Conservation (phyloP, 1,140 invertebrate species). For the Physella acuta region DNA sequence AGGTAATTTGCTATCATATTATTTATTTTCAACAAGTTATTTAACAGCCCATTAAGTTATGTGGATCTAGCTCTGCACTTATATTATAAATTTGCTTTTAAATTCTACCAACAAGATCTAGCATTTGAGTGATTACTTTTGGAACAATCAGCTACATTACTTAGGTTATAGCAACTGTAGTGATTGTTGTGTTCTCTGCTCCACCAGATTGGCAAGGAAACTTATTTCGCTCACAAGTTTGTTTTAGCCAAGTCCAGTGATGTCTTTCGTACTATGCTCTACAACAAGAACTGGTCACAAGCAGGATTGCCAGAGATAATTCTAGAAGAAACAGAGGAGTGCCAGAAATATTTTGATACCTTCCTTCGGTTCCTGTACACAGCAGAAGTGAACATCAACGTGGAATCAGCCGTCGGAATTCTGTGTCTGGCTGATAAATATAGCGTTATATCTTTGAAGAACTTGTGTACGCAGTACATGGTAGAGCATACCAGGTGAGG, state of each 20-base stretch:
- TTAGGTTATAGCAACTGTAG: too few relatives aligned
- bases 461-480: conserved; percentile 57
- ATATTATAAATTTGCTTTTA: too few relatives aligned
- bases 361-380: conserved; percentile 59
- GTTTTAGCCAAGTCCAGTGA: conserved; percentile 59
- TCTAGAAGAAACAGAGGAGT: conserved; percentile 56
- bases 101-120: too few relatives aligned
- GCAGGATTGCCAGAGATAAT: conserved; percentile 42
- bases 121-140: too few relatives aligned
- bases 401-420: conserved; percentile 53
- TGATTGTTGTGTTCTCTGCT: too few relatives aligned
- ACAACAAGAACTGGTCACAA: conserved; percentile 50
- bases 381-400: conserved; percentile 52
- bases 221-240: conserved; percentile 56
- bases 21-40: too few relatives aligned
- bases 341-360: conserved; percentile 53
- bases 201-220: conserved; percentile 40
- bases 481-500: conserved; percentile 44
- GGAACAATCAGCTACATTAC: too few relatives aligned
- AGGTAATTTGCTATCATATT: too few relatives aligned
- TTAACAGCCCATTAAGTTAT: too few relatives aligned
- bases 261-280: conserved; percentile 58
- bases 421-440: conserved; percentile 61
- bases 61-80: too few relatives aligned
- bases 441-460: conserved; percentile 56